Evolutionary conservation across 2,113 vertebrate species (phyloP), one percentile per base, ranked within the genome.

Genomic region (Morone chrysops): DNA sequence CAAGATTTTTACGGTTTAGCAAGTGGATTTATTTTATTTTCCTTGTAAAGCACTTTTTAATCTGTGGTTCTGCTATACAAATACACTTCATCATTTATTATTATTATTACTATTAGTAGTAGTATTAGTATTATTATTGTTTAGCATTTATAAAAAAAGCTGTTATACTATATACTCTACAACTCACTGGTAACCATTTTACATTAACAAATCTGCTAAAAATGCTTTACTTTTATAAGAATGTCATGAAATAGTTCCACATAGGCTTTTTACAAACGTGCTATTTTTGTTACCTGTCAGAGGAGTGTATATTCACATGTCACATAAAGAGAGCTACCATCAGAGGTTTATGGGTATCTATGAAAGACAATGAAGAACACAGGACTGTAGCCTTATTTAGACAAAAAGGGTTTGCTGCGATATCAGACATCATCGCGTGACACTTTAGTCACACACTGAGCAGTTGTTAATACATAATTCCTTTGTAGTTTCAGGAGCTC

Each of bases 231-330:
- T 82, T 89, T 84, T 63, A 67, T 70, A 59, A 84, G 82, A 76
- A 65, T 88, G 85, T 80, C 71, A 80, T n/a, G 61, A 84, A 88
- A 84, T 20, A 72, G 80, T 78, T 85, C 82, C 80, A 61, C 77
- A 81, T 41, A 25, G 50, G 59, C 85, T 75, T 86, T 85, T 80
- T 36, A 87, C 78, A 92, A 85, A 85, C 25, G 60, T 40, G 86
- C 91, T 94, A 93, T 94, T 94, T 94, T 85, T 87, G 85, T 87
- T 89, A 91, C 84, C 92, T 94, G 93, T 92, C 93, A 94, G 87
- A 54, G 18, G 73, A 87, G 84, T 38, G 89, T 89, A 81, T 62
- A 89, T 90, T 87, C 87, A 89, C 8, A 89, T 93, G 92, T 89
- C 90, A 92, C 78, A 86, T 88, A 82, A 85, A 91, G 82, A 89